Percentiles rank a stretch among this genome's conserved stretches.
These are phyloP conservation scores for Zenarchopterus dispar DNA, from an alignment of 2,797 vertebrate species.

Conservation along the genomic window DNA sequence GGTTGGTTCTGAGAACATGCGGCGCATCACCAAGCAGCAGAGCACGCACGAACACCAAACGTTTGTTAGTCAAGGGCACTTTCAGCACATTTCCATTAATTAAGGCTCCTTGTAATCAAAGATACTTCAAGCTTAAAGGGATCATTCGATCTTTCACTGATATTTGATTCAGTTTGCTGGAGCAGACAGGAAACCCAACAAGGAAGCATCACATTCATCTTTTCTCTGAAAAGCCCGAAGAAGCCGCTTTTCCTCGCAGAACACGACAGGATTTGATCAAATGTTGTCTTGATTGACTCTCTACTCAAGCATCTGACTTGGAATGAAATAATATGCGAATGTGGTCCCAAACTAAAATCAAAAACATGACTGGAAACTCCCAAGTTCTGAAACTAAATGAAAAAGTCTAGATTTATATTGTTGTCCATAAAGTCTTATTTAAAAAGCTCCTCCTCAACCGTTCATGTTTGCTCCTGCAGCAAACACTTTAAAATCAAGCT, in stretches of 20 bases:
- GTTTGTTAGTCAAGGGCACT: slow-evolving; percentile 1
- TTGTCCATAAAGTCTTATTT: no score
- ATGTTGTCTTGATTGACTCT: not conserved
- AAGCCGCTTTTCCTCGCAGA: not conserved
- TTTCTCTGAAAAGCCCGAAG: not conserved
- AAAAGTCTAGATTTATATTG: no score
- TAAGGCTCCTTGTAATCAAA: slow-evolving; percentile 1
- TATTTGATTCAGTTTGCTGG: not conserved
- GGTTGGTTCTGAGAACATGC: not conserved
- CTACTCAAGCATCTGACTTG: not conserved
- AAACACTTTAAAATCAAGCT: no score
- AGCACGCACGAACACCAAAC: not conserved
- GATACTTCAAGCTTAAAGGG: not conserved
- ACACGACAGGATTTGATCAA: not conserved
- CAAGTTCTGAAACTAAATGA: not conserved
- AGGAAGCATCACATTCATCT: no score
- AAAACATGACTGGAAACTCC: not conserved
- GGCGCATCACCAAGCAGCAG: no score
- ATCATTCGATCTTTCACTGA: not conserved
- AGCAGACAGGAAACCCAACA: no score
- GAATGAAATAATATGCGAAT: not conserved
- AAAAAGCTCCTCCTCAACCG: no score
- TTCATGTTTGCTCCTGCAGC: no score
- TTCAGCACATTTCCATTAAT: not conserved
- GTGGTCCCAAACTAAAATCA: not conserved